Evolutionary conservation across 2,113 vertebrate genomes (phyloP), one percentile per base, ranked within the genome.

Genomic region (Nestor notabilis): DNA sequence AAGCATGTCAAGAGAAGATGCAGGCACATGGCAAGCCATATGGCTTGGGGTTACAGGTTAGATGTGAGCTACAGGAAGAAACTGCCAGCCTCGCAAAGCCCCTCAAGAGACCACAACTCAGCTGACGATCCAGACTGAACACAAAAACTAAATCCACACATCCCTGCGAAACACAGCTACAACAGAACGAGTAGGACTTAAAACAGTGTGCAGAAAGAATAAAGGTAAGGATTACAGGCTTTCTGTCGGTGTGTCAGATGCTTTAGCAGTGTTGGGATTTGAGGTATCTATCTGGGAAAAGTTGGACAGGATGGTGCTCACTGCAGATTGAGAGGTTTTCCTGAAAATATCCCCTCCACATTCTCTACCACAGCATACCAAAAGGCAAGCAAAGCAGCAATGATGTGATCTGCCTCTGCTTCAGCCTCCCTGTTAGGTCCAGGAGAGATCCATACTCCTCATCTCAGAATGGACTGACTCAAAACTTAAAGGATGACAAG

Each of bases 11-110:
- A 71, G 95, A 58, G 71, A 60, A 95, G 83, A 58, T 5, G 90
- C 46, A 0, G 15, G 20, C 89, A 95, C 89, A 75, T 41, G 87
- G 83, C 80, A 91, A 74, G 41, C 89, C 95, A 95, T 63, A 93
- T 93, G 95, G 95, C 85, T 83, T 12, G 0, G 76, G 85, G 96
- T 83, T 92, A 92, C 4, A 58, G 89, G 95, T 78, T 20, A 87
- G 39, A 31, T 49, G 49, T 17, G 46, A 84, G 65, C 86, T 55
- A 44, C 64, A 74, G 92, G 64, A 75, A 81, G 61, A 4, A 86
- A 50, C 1, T 64, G 18, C 53, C 82, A 86, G 6, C 55, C 72
- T 13, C 79, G 61, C 72, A 50, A 58, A 71, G 47, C 79, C 81
- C 77, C 83, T 61, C 4, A 82, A 84, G 83, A 87, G 65, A 69